Base-by-base conservation (phyloP, 2,888 invertebrate genomes). In the Rhopalosiphum nymphaeae region DNA sequence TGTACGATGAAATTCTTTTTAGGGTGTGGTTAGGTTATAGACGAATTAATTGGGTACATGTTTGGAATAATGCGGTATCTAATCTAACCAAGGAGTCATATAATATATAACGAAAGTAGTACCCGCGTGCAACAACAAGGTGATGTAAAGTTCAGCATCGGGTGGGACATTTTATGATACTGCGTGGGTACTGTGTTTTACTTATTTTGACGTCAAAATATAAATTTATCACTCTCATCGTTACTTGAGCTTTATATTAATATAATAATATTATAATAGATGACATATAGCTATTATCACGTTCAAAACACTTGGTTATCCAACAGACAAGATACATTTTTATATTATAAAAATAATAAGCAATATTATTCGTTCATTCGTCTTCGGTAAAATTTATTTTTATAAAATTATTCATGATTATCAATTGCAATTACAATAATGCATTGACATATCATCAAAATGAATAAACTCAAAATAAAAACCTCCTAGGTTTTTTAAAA, bases 21-120 rank as follows among this genome's bases (percentile, higher is more conserved):
- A 9, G 89, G 44, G 57, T 61, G 44, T 44, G 57, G 89, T 89
- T 57, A 44, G 44, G 61, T 89, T 89, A 61, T 44, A 36, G 57
- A 61, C 29, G 42, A 89, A 61, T 57, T 57, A 89, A 89, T 61
- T 29, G 29, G 42, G 56, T 57, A 57, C 89, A 61, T 44, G 89
- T 44, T 25, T 44, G 57, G 89, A 44, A 44, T 61, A 89, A 21
- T 29, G 89, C 3, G 29, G 16, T 57, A 57, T 89, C 57, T 61
- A 89, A 61, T 89, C 57, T 44, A 44, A n/a, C 56, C 56, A 2
- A 3, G 16, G 42, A 78, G 78, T 78, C 78, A 36, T 21, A 53
- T 21, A 53, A 78, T 21, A 78, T 36, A 78, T 21, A 78, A 78
- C 78, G 21, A 78, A 78, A 89, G 57, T 57, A 42, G n/a, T 5